These are phyloP conservation scores for Helicoverpa armigera DNA, from an alignment of 1,140 invertebrate species.

Conservation along the genomic window DNA sequence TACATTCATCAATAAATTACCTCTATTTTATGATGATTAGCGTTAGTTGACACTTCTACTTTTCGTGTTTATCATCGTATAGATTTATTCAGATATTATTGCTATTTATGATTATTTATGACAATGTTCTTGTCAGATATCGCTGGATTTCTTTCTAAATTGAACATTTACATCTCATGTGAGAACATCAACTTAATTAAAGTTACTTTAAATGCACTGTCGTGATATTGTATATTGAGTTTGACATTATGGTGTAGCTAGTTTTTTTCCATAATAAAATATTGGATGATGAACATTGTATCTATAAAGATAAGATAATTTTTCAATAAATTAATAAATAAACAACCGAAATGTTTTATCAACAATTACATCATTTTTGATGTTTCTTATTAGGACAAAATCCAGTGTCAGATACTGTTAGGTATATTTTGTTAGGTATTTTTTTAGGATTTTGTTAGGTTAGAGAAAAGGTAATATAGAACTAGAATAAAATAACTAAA, in stretches of 20 bases:
- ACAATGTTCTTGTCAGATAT: background rate
- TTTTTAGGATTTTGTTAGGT: too few species aligned
- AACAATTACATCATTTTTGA: too few species aligned
- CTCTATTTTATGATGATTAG: constrained; percentile 44
- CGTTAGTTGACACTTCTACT: constrained; percentile 35
- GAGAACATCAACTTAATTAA: constrained; percentile 4
- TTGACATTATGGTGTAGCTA: background rate
- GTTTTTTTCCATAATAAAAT: background rate
- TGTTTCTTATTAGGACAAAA: too few species aligned
- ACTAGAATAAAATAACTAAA: too few species aligned
- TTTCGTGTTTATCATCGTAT: constrained; percentile 27
- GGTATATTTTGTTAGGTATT: too few species aligned
- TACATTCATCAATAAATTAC: constrained; percentile 34
- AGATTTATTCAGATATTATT: constrained; percentile 30
- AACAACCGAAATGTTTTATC: too few species aligned
- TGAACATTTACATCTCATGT: background rate
- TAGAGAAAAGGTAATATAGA: too few species aligned
- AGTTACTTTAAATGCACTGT: background rate
- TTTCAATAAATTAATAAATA: too few species aligned
- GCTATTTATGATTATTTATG: constrained; percentile 38
- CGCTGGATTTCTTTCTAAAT: constrained; percentile 15
- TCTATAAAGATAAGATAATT: too few species aligned
- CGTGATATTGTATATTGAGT: background rate
- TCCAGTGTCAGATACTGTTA: too few species aligned
- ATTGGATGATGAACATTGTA: too few species aligned